A percentile compares a stretch with the other conserved stretches of the same genome.
These are phyloP conservation scores for Megalurothrips usitatus DNA, from an alignment of 2,888 invertebrate genomes.

Conservation along the genomic window DNA sequence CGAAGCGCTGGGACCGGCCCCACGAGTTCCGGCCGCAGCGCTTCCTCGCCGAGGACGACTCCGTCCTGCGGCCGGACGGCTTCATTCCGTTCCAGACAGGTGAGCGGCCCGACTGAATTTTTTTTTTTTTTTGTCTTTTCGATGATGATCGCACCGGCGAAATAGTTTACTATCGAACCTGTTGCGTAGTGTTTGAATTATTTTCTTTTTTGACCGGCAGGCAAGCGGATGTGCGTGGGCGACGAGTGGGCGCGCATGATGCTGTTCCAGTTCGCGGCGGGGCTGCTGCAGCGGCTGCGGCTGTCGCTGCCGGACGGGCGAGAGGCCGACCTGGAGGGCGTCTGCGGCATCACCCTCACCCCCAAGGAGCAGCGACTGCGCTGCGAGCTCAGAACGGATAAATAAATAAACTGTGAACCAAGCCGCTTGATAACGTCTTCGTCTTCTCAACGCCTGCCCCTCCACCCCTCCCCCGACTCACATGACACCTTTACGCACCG, in stretches of 20 bases:
- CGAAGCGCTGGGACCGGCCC: constrained; percentile 61
- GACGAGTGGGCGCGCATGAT: constrained; percentile 76
- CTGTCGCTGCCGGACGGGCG: constrained; percentile 47
- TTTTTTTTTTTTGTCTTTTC: constrained; percentile 33
- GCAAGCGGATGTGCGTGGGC: constrained; percentile 79
- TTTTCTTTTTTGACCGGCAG: constrained; percentile 47
- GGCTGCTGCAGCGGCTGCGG: constrained; percentile 57
- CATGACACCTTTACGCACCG: too few relatives aligned
- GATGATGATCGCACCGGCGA: too few relatives aligned
- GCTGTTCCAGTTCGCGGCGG: constrained; percentile 58
- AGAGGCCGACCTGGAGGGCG: constrained; percentile 59
- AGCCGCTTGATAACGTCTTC: not conserved
- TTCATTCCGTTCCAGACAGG: constrained; percentile 83
- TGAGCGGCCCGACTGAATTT: too few relatives aligned
- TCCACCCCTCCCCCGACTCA: too few relatives aligned
- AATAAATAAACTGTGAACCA: not conserved
- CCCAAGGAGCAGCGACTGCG: constrained; percentile 57
- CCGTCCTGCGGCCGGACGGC: constrained; percentile 58
- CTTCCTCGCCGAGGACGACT: constrained; percentile 62
- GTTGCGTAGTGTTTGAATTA: too few relatives aligned
- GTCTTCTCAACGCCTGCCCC: too few relatives aligned
- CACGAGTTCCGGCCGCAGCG: constrained; percentile 63
- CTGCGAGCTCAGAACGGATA: constrained; percentile 40
- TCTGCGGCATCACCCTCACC: constrained; percentile 68
- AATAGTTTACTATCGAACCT: too few relatives aligned